Evolutionary conservation across 2,888 invertebrate species (phyloP).

Genomic region (Luperina testacea): DNA sequence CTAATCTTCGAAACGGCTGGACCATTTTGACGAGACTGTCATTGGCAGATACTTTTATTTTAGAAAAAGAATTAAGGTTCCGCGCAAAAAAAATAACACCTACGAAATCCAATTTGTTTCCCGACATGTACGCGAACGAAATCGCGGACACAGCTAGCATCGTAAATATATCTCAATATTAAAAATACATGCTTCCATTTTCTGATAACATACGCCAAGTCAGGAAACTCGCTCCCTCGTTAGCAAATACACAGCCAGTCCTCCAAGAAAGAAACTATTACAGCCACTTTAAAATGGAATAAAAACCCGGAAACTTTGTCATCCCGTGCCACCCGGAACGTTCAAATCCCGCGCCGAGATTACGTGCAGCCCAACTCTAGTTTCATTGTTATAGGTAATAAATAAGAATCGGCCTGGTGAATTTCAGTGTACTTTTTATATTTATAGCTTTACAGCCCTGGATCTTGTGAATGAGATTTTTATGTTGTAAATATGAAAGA

Average conservation of each 20-base stretch:
- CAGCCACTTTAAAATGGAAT: constrained; percentile 41
- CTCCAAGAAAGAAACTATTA: constrained; percentile 34
- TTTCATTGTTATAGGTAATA: constrained; percentile 57
- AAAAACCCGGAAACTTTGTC: constrained; percentile 48
- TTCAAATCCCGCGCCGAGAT: constrained; percentile 53
- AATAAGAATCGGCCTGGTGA: constrained; percentile 58
- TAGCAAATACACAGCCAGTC: constrained; percentile 18
- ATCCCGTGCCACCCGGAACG: constrained; percentile 46
- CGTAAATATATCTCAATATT: neutral
- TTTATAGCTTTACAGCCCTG: constrained; percentile 40
- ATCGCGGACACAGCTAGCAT: neutral
- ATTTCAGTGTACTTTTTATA: constrained; percentile 59
- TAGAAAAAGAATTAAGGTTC: too few species aligned
- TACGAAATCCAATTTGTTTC: neutral
- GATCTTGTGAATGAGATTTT: constrained; percentile 45
- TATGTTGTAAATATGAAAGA: constrained; percentile 47
- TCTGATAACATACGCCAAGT: neutral
- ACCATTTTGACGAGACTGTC: too few species aligned
- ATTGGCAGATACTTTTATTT: too few species aligned
- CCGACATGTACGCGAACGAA: neutral
- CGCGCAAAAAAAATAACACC: too few species aligned
- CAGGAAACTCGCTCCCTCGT: constrained; percentile 5
- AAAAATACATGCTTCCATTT: neutral
- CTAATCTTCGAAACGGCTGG: too few species aligned
- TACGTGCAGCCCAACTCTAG: constrained; percentile 48